Evolutionary conservation across 2,797 vertebrate genomes (phyloP).

Genomic region (Pempheris klunzingeri): DNA sequence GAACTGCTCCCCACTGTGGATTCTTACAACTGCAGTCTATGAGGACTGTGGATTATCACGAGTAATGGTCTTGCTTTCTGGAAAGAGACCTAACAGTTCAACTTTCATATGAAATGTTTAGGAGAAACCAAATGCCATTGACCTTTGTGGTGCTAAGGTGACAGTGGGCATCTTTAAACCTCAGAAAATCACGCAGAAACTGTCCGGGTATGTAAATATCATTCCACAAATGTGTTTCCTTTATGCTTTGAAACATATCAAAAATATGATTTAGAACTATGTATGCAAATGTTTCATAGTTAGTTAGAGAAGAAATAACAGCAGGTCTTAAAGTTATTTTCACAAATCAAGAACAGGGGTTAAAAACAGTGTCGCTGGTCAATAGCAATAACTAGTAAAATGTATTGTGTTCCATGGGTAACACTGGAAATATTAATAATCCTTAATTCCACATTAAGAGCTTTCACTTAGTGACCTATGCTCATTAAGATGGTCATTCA

Average conservation of each 20-base stretch:
- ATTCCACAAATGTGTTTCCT: slow-evolving; percentile 2
- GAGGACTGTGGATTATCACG: background rate
- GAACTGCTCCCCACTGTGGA: background rate
- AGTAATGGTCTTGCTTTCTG: slow-evolving; percentile 14
- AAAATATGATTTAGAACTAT: slow-evolving; percentile 22
- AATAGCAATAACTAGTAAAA: slow-evolving; percentile 50
- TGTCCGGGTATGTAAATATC: slow-evolving; percentile 27
- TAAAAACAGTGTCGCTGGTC: slow-evolving; percentile 76
- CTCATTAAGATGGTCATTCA: slow-evolving; percentile 20
- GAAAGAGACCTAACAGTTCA: background rate
- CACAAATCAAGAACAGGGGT: slow-evolving; percentile 41
- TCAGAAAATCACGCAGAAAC: slow-evolving; percentile 14
- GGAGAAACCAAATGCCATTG: background rate
- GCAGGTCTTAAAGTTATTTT: slow-evolving; percentile 49
- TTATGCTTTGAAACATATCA: slow-evolving; percentile 26
- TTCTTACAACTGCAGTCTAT: background rate
- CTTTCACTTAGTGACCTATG: slow-evolving; percentile 41
- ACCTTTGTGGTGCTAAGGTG: slow-evolving; percentile 4
- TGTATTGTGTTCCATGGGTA: slow-evolving; percentile 43
- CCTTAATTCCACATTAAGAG: slow-evolving; percentile 50
- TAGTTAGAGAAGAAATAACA: slow-evolving; percentile 39
- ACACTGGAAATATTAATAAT: slow-evolving; percentile 56
- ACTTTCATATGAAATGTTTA: background rate
- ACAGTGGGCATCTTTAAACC: slow-evolving; percentile 10
- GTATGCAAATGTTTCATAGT: slow-evolving; percentile 24